phyloP scores from a whole-genome alignment of 2,113 vertebrate genomes.

The Gymnobelideus leadbeateri region DNA sequence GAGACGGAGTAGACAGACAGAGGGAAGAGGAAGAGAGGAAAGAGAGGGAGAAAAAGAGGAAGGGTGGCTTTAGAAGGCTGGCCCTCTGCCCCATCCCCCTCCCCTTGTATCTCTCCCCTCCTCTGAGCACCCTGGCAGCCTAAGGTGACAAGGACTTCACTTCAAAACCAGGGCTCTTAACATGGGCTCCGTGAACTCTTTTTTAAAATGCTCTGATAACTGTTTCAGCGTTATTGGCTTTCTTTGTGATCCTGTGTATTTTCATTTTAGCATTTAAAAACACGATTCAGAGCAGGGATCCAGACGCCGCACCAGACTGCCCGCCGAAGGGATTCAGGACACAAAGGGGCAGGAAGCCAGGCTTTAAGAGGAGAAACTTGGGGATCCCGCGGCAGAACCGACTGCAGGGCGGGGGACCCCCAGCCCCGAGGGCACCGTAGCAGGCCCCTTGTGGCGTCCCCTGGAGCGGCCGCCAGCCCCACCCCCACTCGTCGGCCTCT shows the following conservation, averaged over 20 bases:
- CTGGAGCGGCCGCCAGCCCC: background rate
- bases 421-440: no score
- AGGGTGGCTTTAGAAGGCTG: background rate
- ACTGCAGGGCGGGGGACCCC: background rate
- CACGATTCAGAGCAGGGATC: background rate
- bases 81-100: background rate
- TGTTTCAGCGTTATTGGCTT: background rate
- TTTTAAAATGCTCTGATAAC: background rate
- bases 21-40: background rate
- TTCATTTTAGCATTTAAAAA: background rate
- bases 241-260: background rate
- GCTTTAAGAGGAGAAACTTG: background rate
- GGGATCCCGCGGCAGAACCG: background rate
- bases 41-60: background rate
- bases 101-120: background rate
- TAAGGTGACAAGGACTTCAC: background rate
- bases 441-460: background rate
- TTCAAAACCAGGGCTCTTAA: background rate
- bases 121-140: background rate
- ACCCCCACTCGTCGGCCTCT: background rate
- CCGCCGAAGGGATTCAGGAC: background rate
- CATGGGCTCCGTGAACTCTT: no score
- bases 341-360: background rate
- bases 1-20: background rate
- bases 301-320: background rate